Base-by-base conservation (phyloP, 2,113 vertebrate genomes). In the Thymallus thymallus region DNA sequence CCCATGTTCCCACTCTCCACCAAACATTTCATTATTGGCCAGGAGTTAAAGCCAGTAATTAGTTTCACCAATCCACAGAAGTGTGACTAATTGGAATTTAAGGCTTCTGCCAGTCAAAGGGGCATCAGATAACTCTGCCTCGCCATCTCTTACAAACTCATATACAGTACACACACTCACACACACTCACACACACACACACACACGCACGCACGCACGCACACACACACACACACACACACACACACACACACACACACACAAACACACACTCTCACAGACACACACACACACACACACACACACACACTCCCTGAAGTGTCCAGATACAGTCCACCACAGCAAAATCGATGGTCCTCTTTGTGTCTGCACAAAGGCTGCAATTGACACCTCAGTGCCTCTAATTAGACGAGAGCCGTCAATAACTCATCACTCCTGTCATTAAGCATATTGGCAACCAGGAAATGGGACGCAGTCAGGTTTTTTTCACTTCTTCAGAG, bases 381-480 rank as follows among this genome's bases (percentile, higher is more conserved):
- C 77, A 74, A 30, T 55, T 75, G 79, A 86, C 82, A 86, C 87
- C 84, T 90, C 88, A 88, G 88, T 81, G 82, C 71, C 83, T 84
- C 85, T 77, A 87, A 85, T 88, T 80, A 87, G 82, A 84, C 74
- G 67, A 74, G 74, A 72, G 23, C 68, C 90, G 88, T 92, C 91
- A 91, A 91, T 92, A 94, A 81, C 88, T 92, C 89, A 92, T 91
- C 89, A 91, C 81, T 85, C 73, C 86, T 84, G 87, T 90, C 88
- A 89, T 90, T 90, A 92, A 86, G 84, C 56, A 24, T 85, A 90
- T 92, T 80, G 84, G 81, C 83, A 82, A 73, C 48, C 4, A 22
- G 65, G 84, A 81, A 66, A 73, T 48, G 46, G 65, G 35, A 10
- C 70, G 77, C 13, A 45, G 30, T 68, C 55, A 41, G 16, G 16